Percentiles rank a stretch among this genome's conserved stretches.
These are phyloP conservation scores for Climacteris rufus DNA, from an alignment of 2,113 vertebrate species.

Conservation along the genomic window DNA sequence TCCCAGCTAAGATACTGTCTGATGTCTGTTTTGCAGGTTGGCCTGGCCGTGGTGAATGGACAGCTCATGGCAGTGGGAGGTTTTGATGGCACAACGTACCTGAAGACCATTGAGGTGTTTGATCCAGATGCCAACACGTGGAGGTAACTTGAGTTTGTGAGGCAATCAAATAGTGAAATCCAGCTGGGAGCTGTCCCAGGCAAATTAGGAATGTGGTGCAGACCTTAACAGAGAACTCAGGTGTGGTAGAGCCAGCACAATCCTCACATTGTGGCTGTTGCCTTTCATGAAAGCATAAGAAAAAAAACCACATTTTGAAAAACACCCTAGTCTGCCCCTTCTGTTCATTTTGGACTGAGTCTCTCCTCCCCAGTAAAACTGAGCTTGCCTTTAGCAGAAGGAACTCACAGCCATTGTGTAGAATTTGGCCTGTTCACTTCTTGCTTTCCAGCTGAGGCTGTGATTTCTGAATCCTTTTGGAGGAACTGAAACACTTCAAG, in stretches of 20 bases:
- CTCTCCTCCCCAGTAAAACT: background rate
- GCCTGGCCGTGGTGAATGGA: slow-evolving; percentile 94
- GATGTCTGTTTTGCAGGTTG: slow-evolving; percentile 79
- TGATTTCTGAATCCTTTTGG: background rate
- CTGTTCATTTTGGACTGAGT: background rate
- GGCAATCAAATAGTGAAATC: background rate
- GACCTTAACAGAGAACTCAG: accelerated
- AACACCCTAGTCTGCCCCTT: background rate
- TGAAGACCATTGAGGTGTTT: slow-evolving; percentile 99
- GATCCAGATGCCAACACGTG: slow-evolving; percentile 98
- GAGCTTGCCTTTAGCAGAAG: background rate
- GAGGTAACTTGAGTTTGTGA: slow-evolving; percentile 78
- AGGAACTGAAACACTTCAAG: background rate
- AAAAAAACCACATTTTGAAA: background rate
- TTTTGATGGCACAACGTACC: slow-evolving; percentile 96
- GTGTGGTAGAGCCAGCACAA: background rate
- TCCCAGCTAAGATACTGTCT: background rate
- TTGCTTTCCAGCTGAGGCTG: background rate
- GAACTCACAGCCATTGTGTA: background rate
- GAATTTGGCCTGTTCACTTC: background rate
- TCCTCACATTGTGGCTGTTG: background rate
- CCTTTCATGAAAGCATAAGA: background rate
- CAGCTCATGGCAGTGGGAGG: slow-evolving; percentile 98
- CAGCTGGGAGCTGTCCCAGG: background rate
- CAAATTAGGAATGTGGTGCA: background rate